phyloP scores from a whole-genome alignment of 2,888 invertebrate species.

The Sarcophaga variegata region DNA sequence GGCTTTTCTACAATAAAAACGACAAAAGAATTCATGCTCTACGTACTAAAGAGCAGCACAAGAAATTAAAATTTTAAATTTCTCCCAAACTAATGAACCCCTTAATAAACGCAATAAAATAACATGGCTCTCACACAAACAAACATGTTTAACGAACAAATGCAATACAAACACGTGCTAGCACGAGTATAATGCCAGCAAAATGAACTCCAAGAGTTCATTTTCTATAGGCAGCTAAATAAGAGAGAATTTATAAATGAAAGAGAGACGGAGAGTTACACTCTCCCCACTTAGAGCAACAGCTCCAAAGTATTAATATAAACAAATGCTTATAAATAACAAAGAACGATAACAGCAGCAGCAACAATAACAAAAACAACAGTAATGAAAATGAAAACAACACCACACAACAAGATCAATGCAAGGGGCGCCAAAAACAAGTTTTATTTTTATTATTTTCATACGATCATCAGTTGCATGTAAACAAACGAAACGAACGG shows the following conservation, averaged over 20 bases:
- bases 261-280: neutral
- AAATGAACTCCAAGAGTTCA: conserved; percentile 6
- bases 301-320: conserved; percentile 36
- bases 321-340: conserved; percentile 36
- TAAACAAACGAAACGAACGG: conserved; percentile 66
- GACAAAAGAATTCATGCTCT: conserved; percentile 4
- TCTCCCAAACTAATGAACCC: too few relatives aligned
- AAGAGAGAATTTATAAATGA: neutral
- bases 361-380: conserved; percentile 5
- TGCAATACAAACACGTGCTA: conserved; percentile 33
- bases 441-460: conserved; percentile 34
- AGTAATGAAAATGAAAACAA: conserved; percentile 10
- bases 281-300: too few relatives aligned
- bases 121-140: too few relatives aligned
- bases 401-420: conserved; percentile 45
- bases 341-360: neutral
- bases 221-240: neutral
- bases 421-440: conserved; percentile 63
- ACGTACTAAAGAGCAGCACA: neutral
- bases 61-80: neutral
- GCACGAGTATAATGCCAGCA: neutral
- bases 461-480: conserved; percentile 59
- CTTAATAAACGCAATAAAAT: too few relatives aligned
- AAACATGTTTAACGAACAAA: conserved; percentile 17
- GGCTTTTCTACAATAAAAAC: conserved; percentile 30